Evolutionary conservation across 2,888 invertebrate species (phyloP).

Genomic region (Chironomus riparius): DNA sequence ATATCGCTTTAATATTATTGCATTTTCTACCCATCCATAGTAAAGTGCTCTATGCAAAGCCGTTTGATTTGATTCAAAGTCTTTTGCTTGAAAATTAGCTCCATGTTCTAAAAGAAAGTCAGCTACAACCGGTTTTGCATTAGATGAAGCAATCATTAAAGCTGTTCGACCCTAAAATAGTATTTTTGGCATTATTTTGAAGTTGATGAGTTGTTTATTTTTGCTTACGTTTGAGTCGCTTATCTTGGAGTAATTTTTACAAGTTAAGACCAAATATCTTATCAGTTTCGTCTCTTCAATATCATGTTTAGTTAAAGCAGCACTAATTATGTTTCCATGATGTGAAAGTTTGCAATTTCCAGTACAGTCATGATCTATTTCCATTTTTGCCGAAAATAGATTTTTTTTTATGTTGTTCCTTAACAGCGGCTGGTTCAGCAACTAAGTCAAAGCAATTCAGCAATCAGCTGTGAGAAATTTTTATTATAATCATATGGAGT

Average conservation of each 20-base stretch:
- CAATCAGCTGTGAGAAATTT: no score
- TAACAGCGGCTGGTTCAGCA: no score
- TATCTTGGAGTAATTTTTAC: slow-evolving; percentile 51
- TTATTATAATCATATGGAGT: no score
- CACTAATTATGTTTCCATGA: slow-evolving; percentile 52
- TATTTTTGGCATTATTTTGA: not conserved
- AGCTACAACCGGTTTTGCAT: slow-evolving; percentile 57
- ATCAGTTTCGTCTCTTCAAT: slow-evolving; percentile 51
- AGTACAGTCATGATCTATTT: slow-evolving; percentile 44
- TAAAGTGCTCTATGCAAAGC: slow-evolving; percentile 72
- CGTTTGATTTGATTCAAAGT: slow-evolving; percentile 58
- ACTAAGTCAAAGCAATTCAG: no score
- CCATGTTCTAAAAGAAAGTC: slow-evolving; percentile 62
- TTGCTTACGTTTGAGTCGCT: slow-evolving; percentile 49
- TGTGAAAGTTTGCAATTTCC: slow-evolving; percentile 48
- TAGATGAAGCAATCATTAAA: slow-evolving; percentile 68
- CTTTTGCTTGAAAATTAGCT: slow-evolving; percentile 36
- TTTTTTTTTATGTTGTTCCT: no score
- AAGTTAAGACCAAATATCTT: slow-evolving; percentile 49
- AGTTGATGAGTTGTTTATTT: not conserved
- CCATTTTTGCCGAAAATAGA: not conserved
- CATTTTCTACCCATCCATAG: slow-evolving; percentile 70
- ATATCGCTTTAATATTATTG: slow-evolving; percentile 58
- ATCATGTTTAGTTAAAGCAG: slow-evolving; percentile 56
- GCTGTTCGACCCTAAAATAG: slow-evolving; percentile 58